Evolutionary conservation across 2,113 vertebrate genomes (phyloP).

Genomic region (Melospiza georgiana): DNA sequence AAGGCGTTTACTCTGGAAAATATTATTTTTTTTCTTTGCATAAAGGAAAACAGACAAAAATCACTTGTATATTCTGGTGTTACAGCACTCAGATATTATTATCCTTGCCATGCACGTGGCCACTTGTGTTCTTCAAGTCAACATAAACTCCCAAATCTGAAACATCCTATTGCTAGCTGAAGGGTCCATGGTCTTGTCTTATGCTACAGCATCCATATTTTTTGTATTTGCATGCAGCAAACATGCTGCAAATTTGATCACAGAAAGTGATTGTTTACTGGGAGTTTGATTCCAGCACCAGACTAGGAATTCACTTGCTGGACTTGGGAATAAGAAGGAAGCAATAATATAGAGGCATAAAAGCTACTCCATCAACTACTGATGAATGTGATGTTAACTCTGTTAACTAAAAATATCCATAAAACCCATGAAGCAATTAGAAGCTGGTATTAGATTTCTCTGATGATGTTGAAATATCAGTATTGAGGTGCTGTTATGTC

Average conservation of each 20-base stretch:
- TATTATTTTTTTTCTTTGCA: not conserved
- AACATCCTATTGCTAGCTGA: not conserved
- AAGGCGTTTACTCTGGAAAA: not conserved
- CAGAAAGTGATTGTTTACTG: not conserved
- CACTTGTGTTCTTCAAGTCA: not conserved
- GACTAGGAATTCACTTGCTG: not conserved
- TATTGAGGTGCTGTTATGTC: rapidly evolving
- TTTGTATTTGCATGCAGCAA: not conserved
- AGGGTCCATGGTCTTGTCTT: not conserved
- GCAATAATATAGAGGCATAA: not conserved
- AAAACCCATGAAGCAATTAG: not conserved
- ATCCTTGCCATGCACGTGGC: not conserved
- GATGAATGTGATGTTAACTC: not conserved
- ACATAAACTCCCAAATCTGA: not conserved
- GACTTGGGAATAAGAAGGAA: not conserved
- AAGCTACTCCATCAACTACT: not conserved
- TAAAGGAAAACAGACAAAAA: not conserved
- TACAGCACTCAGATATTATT: not conserved
- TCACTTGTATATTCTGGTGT: not conserved
- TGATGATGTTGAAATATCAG: not conserved
- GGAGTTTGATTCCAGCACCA: not conserved
- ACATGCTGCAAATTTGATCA: not conserved
- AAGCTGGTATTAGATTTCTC: not conserved
- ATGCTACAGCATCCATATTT: rapidly evolving
- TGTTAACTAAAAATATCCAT: not conserved